These are phyloP conservation scores for Microplitis manilae DNA, from an alignment of 2,888 invertebrate genomes.

Conservation along the genomic window DNA sequence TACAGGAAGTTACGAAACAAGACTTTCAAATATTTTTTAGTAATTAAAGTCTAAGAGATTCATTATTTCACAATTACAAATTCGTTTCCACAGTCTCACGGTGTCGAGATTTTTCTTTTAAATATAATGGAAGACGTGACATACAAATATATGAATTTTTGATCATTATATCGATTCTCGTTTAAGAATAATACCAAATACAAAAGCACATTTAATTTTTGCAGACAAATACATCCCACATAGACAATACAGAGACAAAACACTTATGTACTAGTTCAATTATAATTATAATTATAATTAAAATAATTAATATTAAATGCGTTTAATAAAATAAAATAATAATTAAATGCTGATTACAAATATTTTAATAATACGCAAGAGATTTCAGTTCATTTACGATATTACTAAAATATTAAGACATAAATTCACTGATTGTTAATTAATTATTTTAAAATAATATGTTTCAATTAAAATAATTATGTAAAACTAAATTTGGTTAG, in stretches of 20 bases:
- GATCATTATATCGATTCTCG: background rate
- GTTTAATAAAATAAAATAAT: too few species aligned
- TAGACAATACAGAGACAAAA: background rate
- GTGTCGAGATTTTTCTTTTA: background rate
- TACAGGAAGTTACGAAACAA: background rate
- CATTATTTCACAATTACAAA: background rate
- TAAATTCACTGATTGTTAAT: slow-evolving; percentile 8
- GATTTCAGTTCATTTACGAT: background rate
- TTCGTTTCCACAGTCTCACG: background rate
- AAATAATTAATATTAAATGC: slow-evolving; percentile 16
- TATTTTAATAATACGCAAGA: slow-evolving; percentile 9
- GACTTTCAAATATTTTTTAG: background rate
- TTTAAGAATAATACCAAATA: background rate
- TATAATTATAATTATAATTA: slow-evolving; percentile 30
- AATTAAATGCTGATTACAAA: slow-evolving; percentile 6
- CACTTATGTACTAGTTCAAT: slow-evolving; percentile 8
- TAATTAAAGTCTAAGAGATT: background rate
- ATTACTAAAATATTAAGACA: background rate
- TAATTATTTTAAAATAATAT: background rate
- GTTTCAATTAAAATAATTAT: background rate
- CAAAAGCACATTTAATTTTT: slow-evolving; percentile 14
- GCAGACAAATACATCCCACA: background rate
- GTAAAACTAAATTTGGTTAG: slow-evolving; percentile 62
- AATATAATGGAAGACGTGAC: background rate
- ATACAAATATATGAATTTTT: background rate